Base-by-base conservation (phyloP, 2,888 invertebrate species). In the Pteria penguin region DNA sequence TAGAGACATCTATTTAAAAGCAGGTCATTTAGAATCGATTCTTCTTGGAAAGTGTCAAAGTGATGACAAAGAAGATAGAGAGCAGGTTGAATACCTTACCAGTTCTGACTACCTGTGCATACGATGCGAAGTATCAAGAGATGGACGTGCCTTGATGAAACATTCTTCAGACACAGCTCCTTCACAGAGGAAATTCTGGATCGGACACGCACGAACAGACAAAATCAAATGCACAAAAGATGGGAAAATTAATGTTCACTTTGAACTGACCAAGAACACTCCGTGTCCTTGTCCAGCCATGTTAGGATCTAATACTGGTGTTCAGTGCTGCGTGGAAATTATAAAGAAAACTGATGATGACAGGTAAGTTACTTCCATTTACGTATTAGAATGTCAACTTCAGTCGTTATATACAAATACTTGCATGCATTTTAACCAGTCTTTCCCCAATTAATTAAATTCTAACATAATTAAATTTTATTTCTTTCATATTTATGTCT, bases 1-100 rank as follows among this genome's bases (percentile, higher is more conserved):
- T 18, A 68, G 82, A 67, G 78, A 82, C 33, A 72, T 82, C 14
- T 70, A 75, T 31, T 70, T 82, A 26, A 65, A 33, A n/a, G 57
- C 33, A 4, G n/a, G 68, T 22, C 63, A 67, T 0, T 1, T 69
- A 26, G 69, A 69, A 24, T 45, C 62, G 22, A 57, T 58, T 58
- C 22, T 77, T 2, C 55, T 18, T 4, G 63, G 55, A 14, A 67
- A 76, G 31, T 68, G 58, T 33, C 27, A 29, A 14, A 55, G 58
- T 8, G 58, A 61, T 31, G 14, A 54, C 29, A 4, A 3, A 24
- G 54, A 65, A 26, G 32, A 52, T 22, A 55, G 58, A 31, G 67
- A 57, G 32, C 36, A 57, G 24, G 29, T 45, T 1, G 27, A 63
- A 27, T 66, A 77, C 26, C 52, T 70, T 4, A 3, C 31, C 22